Percentiles rank a stretch among this genome's conserved stretches.
Conservation (phyloP, 2,113 vertebrate species). For the Gavia stellata region DNA sequence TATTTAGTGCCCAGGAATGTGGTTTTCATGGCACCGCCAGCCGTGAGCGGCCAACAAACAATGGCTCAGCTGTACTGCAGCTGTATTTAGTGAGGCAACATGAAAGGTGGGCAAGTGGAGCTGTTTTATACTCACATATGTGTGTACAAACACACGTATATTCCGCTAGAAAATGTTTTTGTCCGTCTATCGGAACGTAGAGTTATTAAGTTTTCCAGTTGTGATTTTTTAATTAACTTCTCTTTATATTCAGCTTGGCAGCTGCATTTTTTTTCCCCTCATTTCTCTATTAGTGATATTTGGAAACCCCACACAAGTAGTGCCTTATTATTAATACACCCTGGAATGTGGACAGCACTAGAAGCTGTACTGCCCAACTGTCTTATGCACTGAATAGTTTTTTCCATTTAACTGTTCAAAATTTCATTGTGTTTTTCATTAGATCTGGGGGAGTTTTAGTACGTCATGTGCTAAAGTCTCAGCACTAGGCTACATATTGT, state of each 20-base stretch:
- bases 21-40: conserved; percentile 68
- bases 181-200: not conserved
- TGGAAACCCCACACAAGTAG: not conserved
- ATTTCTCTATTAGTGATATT: conserved; percentile 15
- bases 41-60: conserved; percentile 47
- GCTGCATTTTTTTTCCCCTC: not conserved
- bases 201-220: conserved; percentile 29
- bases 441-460: conserved; percentile 28
- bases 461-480: not conserved
- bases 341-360: conserved; percentile 37
- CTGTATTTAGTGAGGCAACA: conserved; percentile 56
- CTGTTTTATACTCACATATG: not conserved
- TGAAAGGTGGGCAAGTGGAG: conserved; percentile 44
- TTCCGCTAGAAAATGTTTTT: not conserved
- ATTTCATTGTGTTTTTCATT: conserved; percentile 59
- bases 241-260: not conserved
- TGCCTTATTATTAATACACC: conserved; percentile 22
- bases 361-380: conserved; percentile 4
- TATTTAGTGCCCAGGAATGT: conserved; percentile 81
- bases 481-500: not conserved
- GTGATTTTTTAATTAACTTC: conserved; percentile 57
- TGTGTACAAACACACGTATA: not conserved
- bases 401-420: conserved; percentile 13
- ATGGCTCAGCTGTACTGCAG: conserved; percentile 56
- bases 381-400: not conserved